phyloP scores from a whole-genome alignment of 2,888 invertebrate genomes.

The Herminia tarsipennalis region DNA sequence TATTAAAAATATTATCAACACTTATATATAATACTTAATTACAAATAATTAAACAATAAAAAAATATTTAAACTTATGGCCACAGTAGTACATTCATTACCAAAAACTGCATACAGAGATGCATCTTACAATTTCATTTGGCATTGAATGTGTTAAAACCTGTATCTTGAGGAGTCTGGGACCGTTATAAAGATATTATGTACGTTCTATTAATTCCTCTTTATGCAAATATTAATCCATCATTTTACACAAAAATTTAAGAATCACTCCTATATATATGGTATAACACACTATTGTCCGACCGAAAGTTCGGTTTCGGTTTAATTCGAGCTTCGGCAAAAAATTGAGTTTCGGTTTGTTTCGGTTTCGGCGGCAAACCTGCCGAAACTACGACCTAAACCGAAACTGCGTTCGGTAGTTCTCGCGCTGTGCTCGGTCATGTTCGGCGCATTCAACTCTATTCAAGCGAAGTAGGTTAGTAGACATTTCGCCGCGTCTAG shows the following conservation, averaged over 20 bases:
- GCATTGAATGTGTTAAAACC: slow-evolving; percentile 5
- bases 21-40: neutral
- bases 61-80: neutral
- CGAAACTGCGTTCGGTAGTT: neutral
- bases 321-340: no score
- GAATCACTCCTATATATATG: no score
- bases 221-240: no score
- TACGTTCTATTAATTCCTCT: no score
- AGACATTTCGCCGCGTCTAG: neutral
- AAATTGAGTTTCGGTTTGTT: no score
- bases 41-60: neutral
- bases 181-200: no score
- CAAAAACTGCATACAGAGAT: slow-evolving; percentile 1
- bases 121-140: no score
- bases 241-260: no score
- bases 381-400: neutral
- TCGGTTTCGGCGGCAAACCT: no score
- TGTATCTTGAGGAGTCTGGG: no score
- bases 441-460: neutral
- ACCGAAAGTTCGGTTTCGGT: no score
- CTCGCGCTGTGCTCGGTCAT: neutral
- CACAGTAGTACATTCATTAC: neutral
- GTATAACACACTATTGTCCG: no score
- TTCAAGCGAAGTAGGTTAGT: neutral
- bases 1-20: neutral